Base-by-base conservation (phyloP, 1,140 invertebrate species). In the Bombus waltoni region DNA sequence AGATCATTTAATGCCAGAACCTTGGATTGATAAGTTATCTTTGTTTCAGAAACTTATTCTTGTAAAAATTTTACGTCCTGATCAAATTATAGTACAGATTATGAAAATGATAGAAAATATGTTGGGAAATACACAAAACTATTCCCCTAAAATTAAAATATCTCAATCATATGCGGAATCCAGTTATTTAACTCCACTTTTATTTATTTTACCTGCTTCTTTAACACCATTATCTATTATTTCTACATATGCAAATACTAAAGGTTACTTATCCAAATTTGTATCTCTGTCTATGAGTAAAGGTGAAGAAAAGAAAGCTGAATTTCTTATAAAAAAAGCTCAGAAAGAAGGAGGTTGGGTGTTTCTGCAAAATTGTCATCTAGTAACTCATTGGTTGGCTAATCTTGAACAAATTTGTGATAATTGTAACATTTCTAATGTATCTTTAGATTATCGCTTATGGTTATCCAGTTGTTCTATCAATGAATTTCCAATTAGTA, bases 291-390 rank as follows among this genome's bases (percentile, higher is more conserved):
- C 97, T 10, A 93, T 97, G 40, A 96, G 97, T 57, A 96, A 97
- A 93, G 96, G 96, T 38, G 90, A 95, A 96, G 93, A 95, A 94
- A 95, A 88, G 92, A 95, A 96, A 71, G 97, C 96, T 28, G 92
- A 96, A 88, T 88, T 92, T 79, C 94, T 96, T 88, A 96, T 98
- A 9, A 93, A 96, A 83, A 94, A 95, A 65, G 97, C 96, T 28
- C 95, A 92, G 9, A 90, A 66, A 72, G 87, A 92, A 15, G 96
- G 96, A 4, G 90, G 94, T 71, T 98, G 97, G 97, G 95, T 98
- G 9, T 95, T 97, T 82, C 91, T 98, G 38, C 96, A 98, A 93
- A 97, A 98, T 93, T 97, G 97, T 93, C 97, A 98, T 91, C 92
- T 97, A 38, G 97, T 96, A 32, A 94, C 95, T 35, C 95, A 95